Base-by-base conservation (phyloP, 2,888 invertebrate species). In the Rhynchonema sp. region DNA sequence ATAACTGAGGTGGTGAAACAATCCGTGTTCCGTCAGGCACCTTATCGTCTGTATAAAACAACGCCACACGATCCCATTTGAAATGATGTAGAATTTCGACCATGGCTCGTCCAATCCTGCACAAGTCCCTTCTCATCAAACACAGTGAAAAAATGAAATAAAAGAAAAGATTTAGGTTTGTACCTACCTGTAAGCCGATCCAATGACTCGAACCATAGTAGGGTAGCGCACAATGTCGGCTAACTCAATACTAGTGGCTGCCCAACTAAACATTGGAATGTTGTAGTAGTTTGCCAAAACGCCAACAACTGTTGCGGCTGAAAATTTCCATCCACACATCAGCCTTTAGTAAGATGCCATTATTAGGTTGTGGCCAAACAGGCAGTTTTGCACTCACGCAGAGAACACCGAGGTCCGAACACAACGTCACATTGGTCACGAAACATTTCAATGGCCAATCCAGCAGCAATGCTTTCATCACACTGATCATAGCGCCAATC, bases 221-320 rank as follows among this genome's bases (percentile, higher is more conserved):
- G 65, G 65, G 57, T 63, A 65, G 52, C 67, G 55, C 1, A 53
- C 55, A 22, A 49, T 46, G 29, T 65, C 66, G 46, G 60, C 62
- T 46, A 66, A 30, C 13, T 57, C 58, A 2, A 60, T 22, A 17
- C n/a, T 63, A 3, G 66, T 62, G 55, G 65, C 59, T 28, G 65
- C 67, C 66, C 66, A 67, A 38, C 62, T 61, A 27, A 65, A 60
- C 30, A 63, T 29, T 6, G 67, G 67, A 20, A 64, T 28, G 55
- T 67, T 62, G 60, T 64, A 67, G 57, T 61, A 65, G 6, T 63
- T 64, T 25, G 63, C 62, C 25, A 67, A 23, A 13, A 63, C 60
- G 23, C 62, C 65, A 23, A 62, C 65, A 1, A 63, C 61, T 9
- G 62, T 23, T 0, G 67, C 64, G 1, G 67, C 67, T 67, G 59